Percentiles rank a stretch among this genome's conserved stretches.
Evolutionary conservation across 2,888 invertebrate genomes (phyloP).

Genomic region (Acleris holmiana): DNA sequence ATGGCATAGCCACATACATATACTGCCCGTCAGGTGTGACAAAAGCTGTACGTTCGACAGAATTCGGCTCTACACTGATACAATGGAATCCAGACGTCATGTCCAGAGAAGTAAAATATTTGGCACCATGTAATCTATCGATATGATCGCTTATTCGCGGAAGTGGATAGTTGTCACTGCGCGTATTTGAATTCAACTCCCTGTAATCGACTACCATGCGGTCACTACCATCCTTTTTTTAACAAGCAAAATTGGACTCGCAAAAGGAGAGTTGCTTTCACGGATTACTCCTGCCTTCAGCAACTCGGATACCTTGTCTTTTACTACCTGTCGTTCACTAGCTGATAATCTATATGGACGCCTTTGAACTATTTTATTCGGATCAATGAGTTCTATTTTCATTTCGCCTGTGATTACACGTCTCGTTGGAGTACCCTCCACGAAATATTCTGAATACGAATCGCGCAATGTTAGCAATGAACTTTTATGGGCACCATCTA

Average conservation of each 20-base stretch:
- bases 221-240: conserved; percentile 40
- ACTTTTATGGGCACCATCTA: conserved; percentile 6
- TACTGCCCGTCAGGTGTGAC: too few species aligned
- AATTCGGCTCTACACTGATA: conserved; percentile 11
- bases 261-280: too few species aligned
- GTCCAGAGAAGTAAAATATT: conserved; percentile 17
- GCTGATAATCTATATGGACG: conserved; percentile 20
- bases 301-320: conserved; percentile 15
- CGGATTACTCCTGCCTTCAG: conserved; percentile 25
- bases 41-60: conserved; percentile 47
- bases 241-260: too few species aligned
- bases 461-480: conserved; percentile 1
- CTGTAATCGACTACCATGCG: conserved; percentile 40
- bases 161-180: conserved; percentile 22
- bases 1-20: conserved; percentile 53
- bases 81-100: conserved; percentile 22
- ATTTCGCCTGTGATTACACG: conserved; percentile 22
- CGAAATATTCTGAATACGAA: too few species aligned
- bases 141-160: conserved; percentile 30
- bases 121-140: conserved; percentile 16
- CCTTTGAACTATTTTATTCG: conserved; percentile 18
- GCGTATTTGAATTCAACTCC: conserved; percentile 38
- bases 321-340: conserved; percentile 5
- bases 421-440: too few species aligned
- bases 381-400: conserved; percentile 18